These are phyloP conservation scores for Erannis defoliaria DNA, from an alignment of 2,888 invertebrate genomes.

Conservation along the genomic window DNA sequence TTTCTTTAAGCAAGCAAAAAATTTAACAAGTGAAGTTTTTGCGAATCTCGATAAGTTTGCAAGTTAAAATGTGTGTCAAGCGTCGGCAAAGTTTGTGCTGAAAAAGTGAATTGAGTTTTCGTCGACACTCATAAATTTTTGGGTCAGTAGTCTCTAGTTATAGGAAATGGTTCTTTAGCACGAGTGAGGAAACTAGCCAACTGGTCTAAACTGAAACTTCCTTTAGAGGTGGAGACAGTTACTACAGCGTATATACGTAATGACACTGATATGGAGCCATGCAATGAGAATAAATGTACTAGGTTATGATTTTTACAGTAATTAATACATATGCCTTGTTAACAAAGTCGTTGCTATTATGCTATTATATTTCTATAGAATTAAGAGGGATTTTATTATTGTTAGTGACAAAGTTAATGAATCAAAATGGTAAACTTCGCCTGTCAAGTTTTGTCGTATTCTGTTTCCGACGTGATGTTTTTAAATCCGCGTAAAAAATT, in stretches of 20 bases:
- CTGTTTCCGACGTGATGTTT: too few species aligned
- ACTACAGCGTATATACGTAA: conserved; percentile 10
- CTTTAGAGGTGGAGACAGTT: conserved; percentile 9
- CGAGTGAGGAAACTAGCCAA: conserved; percentile 27
- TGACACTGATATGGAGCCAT: neutral
- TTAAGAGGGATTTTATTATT: too few species aligned
- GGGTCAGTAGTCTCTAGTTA: conserved; percentile 22
- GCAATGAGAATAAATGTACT: conserved; percentile 1
- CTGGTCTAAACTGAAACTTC: conserved; percentile 31
- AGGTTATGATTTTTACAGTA: too few species aligned
- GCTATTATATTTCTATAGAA: too few species aligned
- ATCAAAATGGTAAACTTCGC: too few species aligned
- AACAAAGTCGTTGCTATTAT: too few species aligned
- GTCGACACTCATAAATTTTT: conserved; percentile 26
- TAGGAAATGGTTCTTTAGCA: conserved; percentile 27
- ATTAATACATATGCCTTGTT: too few species aligned
- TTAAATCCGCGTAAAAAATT: too few species aligned
- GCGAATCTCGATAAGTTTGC: conserved; percentile 26
- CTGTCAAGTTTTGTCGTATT: too few species aligned
- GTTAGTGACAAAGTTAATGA: too few species aligned
- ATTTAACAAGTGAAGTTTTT: conserved; percentile 28
- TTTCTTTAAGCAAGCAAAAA: conserved; percentile 38
- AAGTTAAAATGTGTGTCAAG: conserved; percentile 46
- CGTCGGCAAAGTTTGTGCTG: conserved; percentile 34
- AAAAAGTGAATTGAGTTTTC: conserved; percentile 40